Evolutionary conservation across 2,113 vertebrate genomes (phyloP).

Genomic region (Geococcyx californianus): DNA sequence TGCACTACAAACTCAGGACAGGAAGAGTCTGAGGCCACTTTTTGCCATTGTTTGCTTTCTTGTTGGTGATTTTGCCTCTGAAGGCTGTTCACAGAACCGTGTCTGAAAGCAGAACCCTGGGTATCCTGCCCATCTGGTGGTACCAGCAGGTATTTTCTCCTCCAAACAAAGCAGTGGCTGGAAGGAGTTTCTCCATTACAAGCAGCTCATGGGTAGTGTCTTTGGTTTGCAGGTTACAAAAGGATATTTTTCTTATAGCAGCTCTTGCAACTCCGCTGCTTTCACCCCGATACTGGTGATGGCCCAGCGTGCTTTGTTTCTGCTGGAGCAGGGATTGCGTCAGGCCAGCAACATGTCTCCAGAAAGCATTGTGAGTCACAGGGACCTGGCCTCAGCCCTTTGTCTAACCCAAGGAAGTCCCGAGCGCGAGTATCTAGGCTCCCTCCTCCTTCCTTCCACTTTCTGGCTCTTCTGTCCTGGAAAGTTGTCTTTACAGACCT

Average conservation of each 20-base stretch:
- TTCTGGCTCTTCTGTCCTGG: not conserved
- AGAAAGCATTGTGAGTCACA: not conserved
- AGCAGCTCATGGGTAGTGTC: not conserved
- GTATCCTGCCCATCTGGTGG: constrained; percentile 30
- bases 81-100: not conserved
- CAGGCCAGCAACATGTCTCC: not conserved
- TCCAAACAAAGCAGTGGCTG: not conserved
- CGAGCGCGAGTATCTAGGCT: not conserved
- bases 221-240: not conserved
- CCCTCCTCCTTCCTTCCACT: not conserved
- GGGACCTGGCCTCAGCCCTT: not conserved
- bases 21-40: not conserved
- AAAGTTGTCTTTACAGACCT: not conserved
- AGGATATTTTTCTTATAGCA: not conserved
- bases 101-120: not conserved
- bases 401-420: not conserved
- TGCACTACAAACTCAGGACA: not conserved
- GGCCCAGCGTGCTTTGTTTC: not conserved
- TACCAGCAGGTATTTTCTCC: not conserved
- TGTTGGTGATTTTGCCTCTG: not conserved
- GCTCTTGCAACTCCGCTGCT: not conserved
- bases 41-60: not conserved
- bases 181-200: constrained; percentile 8
- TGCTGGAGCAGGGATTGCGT: not conserved
- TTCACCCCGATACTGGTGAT: accelerated